These are phyloP conservation scores for Parochlus steinenii DNA, from an alignment of 2,888 invertebrate species.

Conservation along the genomic window DNA sequence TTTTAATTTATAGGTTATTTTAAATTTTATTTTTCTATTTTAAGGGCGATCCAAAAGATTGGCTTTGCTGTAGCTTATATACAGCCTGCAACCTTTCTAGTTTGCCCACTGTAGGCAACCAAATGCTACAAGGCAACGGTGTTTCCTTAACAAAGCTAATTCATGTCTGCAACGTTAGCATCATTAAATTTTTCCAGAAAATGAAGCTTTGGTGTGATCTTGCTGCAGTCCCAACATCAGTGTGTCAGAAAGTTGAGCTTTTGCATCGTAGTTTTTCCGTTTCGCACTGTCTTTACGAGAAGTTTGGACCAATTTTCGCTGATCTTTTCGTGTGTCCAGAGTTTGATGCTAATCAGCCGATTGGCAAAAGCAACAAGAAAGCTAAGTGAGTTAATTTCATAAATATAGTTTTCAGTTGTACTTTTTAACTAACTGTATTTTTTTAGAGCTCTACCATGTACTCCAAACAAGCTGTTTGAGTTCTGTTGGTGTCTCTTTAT, in stretches of 20 bases:
- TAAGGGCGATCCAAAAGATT: conserved; percentile 80
- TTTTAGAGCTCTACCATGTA: conserved; percentile 55
- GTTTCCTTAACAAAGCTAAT: conserved; percentile 82
- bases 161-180: conserved; percentile 67
- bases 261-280: conserved; percentile 85
- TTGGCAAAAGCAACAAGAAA: conserved; percentile 27
- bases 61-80: conserved; percentile 90
- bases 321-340: conserved; percentile 65
- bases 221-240: conserved; percentile 71
- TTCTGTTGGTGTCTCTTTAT: conserved; percentile 90
- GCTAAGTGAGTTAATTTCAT: conserved; percentile 21
- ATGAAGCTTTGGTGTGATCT: conserved; percentile 92
- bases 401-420: conserved; percentile 9
- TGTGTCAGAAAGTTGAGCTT: conserved; percentile 64
- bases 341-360: conserved; percentile 34
- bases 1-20: no score
- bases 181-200: conserved; percentile 87
- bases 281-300: conserved; percentile 83
- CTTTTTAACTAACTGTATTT: conserved; percentile 10
- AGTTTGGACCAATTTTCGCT: conserved; percentile 74
- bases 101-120: conserved; percentile 64
- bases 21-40: conserved; percentile 16
- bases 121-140: conserved; percentile 72
- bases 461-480: conserved; percentile 70
- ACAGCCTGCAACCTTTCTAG: conserved; percentile 69